A percentile compares a stretch with the other conserved stretches of the same genome.
Conservation (phyloP, 2,797 vertebrate genomes). For the Anabas testudineus region DNA sequence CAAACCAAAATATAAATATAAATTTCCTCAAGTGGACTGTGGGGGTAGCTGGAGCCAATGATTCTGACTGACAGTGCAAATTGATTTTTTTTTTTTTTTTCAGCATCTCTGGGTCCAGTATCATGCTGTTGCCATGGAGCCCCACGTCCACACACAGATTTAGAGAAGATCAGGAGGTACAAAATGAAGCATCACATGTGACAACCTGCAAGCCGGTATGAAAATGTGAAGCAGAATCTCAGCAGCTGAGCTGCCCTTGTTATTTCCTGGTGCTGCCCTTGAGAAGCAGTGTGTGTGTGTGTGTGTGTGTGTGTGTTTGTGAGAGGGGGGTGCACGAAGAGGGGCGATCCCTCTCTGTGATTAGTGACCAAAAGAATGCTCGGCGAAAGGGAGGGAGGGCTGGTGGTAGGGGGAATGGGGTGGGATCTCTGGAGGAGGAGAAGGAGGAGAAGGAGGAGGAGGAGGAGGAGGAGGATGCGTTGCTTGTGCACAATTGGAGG, state of each 20-base stretch:
- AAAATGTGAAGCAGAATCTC: conserved; percentile 9
- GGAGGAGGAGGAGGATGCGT: conserved; percentile 53
- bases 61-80: neutral
- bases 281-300: neutral
- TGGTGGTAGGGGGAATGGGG: conserved; percentile 31
- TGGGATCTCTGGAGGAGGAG: conserved; percentile 56
- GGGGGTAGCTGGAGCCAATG: neutral
- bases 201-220: neutral
- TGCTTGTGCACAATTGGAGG: conserved; percentile 70
- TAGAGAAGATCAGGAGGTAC: neutral
- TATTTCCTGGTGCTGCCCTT: conserved; percentile 28
- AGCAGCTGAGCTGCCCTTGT: conserved; percentile 16
- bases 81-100: neutral
- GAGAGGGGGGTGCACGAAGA: conserved; percentile 9
- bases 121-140: conserved; percentile 44
- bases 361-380: conserved; percentile 49
- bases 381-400: conserved; percentile 15
- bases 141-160: neutral
- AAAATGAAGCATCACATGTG: conserved; percentile 9
- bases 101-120: conserved; percentile 8
- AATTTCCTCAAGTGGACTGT: no score
- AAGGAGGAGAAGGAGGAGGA: conserved; percentile 55
- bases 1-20: no score
- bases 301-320: no score
- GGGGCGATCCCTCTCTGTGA: conserved; percentile 36